Base-by-base conservation (phyloP, 2,797 vertebrate genomes). In the Podargus strigoides region DNA sequence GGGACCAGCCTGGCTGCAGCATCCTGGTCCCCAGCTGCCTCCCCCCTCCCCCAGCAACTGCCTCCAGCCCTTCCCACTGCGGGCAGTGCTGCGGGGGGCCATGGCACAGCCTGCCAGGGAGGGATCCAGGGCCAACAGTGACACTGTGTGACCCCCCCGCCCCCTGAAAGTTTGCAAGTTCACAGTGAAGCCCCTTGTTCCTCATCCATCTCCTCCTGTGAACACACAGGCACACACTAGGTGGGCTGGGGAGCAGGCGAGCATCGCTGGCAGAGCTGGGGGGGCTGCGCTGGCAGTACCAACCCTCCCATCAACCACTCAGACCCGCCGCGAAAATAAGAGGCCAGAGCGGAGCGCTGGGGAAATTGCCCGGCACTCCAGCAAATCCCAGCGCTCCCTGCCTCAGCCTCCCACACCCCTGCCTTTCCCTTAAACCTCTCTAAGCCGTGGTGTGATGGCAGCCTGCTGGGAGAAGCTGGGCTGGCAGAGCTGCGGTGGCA, bases 211-310 rank as follows among this genome's bases (percentile, higher is more conserved):
- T 46, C 60, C 49, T 36, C 28, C 39, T 16, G 55, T 0, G 2
- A 55, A 15, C 6, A 9, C 19, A 24, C 50, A 46, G 39, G 32
- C 10, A 4, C 13, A 11, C 0, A 2, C 50, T 14, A 49, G 72
- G 69, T 1, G 5, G 55, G 67, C 64, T 36, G 55, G 18, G 59
- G 76, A 50, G 27, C 16, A 2, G 14, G 32, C 0, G 0, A 72
- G 42, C 18, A 37, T 44, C 0, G 0, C 21, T 0, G 7, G n/a
- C 0, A 2, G 37, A 19, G 79, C 1, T 0, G 34, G 9, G 63
- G 12, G 17, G 47, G 22, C 67, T 6, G 26, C 39, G 5, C 6
- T 39, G 1, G 41, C 0, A 15, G 41, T 41, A 41, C 41, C 41
- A 41, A 12, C 41, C 41, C 41, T 41, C 59, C 85, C 84, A 64